Evolutionary conservation across 2,888 invertebrate species (phyloP).

Genomic region (Heliconius charithonia): DNA sequence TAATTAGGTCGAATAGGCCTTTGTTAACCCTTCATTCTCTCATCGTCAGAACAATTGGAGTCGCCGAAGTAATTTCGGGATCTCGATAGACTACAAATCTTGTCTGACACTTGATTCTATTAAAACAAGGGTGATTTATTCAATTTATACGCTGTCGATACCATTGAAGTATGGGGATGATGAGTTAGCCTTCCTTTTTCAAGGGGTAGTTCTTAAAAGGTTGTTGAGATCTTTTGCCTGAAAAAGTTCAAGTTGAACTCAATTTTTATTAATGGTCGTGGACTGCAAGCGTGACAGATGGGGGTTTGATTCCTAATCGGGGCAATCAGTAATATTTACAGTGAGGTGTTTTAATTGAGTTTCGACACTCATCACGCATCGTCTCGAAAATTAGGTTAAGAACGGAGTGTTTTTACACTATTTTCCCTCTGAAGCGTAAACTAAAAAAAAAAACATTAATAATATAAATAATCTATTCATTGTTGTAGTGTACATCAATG

Average conservation of each 20-base stretch:
- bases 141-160: slow-evolving; percentile 38
- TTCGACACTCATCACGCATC: no score
- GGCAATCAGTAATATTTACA: background rate
- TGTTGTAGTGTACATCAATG: no score
- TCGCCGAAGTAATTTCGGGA: slow-evolving; percentile 39
- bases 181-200: slow-evolving; percentile 7
- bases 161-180: slow-evolving; percentile 17
- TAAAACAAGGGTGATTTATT: slow-evolving; percentile 46
- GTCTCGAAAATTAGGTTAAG: no score
- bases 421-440: no score
- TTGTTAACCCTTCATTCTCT: slow-evolving; percentile 47
- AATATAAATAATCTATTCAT: no score
- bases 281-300: background rate
- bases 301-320: background rate
- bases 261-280: background rate
- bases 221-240: background rate
- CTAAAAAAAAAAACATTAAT: no score
- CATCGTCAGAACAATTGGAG: slow-evolving; percentile 46
- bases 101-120: slow-evolving; percentile 46
- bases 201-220: background rate
- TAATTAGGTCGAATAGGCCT: slow-evolving; percentile 57
- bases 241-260: background rate
- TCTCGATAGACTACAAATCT: slow-evolving; percentile 39
- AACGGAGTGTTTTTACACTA: no score
- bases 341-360: no score